Percentiles rank a stretch among this genome's conserved stretches.
Conservation (phyloP, 2,797 vertebrate genomes). For the Botia almorhae region DNA sequence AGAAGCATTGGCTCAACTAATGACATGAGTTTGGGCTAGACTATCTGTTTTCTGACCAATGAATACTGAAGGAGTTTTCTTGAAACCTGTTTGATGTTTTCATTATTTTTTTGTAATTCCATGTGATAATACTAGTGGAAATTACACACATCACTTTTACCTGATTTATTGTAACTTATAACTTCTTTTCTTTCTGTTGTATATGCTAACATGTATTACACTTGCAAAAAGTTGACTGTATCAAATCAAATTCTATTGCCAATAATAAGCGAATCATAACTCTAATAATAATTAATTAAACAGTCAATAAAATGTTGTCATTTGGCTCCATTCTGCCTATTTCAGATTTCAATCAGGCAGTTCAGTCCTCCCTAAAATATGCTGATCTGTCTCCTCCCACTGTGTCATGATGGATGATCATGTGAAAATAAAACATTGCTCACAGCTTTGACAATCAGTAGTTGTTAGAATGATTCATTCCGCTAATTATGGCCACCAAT, state of each 20-base stretch:
- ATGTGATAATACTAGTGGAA: background rate
- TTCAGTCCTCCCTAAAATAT: constrained; percentile 59
- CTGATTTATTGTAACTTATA: background rate
- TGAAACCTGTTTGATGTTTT: too few species aligned
- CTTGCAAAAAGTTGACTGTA: background rate
- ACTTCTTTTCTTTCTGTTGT: background rate
- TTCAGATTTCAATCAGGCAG: background rate
- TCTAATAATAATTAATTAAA: background rate
- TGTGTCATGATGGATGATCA: constrained; percentile 59
- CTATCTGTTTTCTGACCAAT: too few species aligned
- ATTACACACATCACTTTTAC: background rate
- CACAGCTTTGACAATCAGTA: constrained; percentile 68
- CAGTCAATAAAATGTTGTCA: background rate
- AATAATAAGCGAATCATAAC: background rate
- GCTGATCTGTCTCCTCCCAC: constrained; percentile 65
- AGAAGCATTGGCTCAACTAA: too few species aligned
- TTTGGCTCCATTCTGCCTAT: background rate
- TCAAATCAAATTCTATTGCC: background rate
- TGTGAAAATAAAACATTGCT: constrained; percentile 74
- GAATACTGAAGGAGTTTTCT: too few species aligned
- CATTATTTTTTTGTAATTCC: too few species aligned
- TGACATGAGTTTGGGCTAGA: too few species aligned
- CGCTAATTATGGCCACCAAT: constrained; percentile 60
- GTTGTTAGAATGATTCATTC: constrained; percentile 66
- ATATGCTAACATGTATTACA: background rate